phyloP scores from a whole-genome alignment of 2,797 vertebrate genomes.

The Neomorphus geoffroyi region DNA sequence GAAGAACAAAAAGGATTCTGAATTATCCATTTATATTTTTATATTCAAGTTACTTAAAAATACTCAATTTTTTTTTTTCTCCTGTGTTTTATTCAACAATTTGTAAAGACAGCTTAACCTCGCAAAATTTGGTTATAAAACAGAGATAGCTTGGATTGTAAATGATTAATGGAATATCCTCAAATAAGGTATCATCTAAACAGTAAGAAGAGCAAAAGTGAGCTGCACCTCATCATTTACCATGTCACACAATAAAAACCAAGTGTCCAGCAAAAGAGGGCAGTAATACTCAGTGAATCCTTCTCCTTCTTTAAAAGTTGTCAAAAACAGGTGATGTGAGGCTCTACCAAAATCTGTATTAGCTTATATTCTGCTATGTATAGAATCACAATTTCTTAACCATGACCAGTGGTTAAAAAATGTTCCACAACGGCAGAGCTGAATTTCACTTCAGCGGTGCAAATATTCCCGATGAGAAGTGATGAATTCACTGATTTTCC shows the following conservation, averaged over 20 bases:
- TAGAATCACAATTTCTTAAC: not conserved
- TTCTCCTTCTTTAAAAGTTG: not conserved
- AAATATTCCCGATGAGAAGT: not conserved
- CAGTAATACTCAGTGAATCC: constrained; percentile 31
- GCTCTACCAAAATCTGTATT: not conserved
- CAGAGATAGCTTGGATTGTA: not conserved
- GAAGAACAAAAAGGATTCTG: not conserved
- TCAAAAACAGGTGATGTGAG: not conserved
- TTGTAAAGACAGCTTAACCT: not conserved
- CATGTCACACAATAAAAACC: not conserved
- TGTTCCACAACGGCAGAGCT: fast-evolving
- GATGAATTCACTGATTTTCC: not conserved
- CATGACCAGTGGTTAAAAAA: not conserved
- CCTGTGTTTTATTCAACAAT: not conserved
- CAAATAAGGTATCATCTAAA: not conserved
- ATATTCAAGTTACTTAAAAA: not conserved
- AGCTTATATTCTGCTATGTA: not conserved
- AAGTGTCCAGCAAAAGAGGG: constrained; percentile 41
- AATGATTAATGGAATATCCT: not conserved
- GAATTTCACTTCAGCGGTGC: not conserved
- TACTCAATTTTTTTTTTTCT: too few relatives aligned
- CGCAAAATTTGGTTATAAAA: not conserved
- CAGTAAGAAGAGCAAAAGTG: not conserved
- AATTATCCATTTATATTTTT: not conserved
- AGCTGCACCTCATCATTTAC: not conserved